Percentiles rank a stretch among this genome's conserved stretches.
phyloP scores from a whole-genome alignment of 2,113 vertebrate species.

The Lamprotornis superbus region DNA sequence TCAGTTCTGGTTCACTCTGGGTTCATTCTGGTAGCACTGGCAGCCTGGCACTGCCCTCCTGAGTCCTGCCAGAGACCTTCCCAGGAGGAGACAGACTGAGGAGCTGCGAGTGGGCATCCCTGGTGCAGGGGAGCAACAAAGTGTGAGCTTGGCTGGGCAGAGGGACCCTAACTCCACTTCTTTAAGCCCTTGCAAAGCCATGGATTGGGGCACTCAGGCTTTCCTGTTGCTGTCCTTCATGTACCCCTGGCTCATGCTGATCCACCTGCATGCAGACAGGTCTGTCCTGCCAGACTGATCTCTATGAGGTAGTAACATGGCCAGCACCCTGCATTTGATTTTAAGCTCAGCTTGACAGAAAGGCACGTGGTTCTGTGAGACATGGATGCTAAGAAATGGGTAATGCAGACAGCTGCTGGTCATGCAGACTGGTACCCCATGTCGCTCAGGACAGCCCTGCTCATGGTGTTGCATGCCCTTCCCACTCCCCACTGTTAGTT shows the following conservation, averaged over 20 bases:
- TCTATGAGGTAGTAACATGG: background rate
- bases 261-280: too few relatives aligned
- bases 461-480: background rate
- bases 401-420: background rate
- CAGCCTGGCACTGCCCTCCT: background rate
- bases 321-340: background rate
- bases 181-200: background rate
- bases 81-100: background rate
- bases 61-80: background rate
- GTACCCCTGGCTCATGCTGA: rapidly evolving
- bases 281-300: too few relatives aligned
- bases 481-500: rapidly evolving
- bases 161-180: background rate
- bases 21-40: background rate
- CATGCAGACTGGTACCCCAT: background rate
- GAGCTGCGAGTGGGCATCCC: background rate
- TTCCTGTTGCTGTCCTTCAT: background rate
- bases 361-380: background rate
- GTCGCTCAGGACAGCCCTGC: background rate
- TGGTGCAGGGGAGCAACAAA: background rate
- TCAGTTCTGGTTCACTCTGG: background rate
- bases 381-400: background rate
- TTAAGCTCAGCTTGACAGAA: background rate
- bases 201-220: too few relatives aligned
- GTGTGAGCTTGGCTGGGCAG: background rate